phyloP scores from a whole-genome alignment of 2,888 invertebrate genomes.

The Andrena chrysosceles region DNA sequence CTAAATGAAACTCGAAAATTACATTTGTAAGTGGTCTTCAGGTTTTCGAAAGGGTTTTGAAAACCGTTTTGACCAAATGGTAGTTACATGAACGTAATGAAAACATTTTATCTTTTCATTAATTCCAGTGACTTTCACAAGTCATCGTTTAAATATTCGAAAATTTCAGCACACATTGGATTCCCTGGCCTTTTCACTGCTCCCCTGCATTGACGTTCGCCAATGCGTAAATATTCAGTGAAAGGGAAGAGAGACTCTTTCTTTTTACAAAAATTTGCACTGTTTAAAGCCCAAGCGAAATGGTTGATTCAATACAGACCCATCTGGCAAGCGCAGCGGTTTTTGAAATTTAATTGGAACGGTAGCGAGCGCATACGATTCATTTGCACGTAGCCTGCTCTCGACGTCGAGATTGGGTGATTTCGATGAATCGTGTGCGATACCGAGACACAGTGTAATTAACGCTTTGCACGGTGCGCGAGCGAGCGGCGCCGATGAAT shows the following conservation, averaged over 20 bases:
- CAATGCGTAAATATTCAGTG: not conserved
- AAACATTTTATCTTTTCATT: too few relatives aligned
- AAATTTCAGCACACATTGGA: too few relatives aligned
- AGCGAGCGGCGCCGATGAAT: constrained; percentile 11
- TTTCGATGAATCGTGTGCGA: constrained; percentile 48
- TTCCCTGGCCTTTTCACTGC: not conserved
- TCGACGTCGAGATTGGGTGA: constrained; percentile 12
- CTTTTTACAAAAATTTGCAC: not conserved
- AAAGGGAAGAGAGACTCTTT: not conserved
- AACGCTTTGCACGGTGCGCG: constrained; percentile 31
- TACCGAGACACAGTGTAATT: constrained; percentile 40
- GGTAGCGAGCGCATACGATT: constrained; percentile 8
- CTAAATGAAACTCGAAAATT: too few relatives aligned
- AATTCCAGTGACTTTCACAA: too few relatives aligned
- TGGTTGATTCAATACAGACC: not conserved
- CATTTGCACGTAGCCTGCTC: constrained; percentile 21
- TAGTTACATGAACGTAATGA: too few relatives aligned
- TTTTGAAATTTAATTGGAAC: constrained; percentile 29
- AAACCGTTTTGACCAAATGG: too few relatives aligned
- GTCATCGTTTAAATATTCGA: too few relatives aligned
- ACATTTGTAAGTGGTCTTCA: too few relatives aligned
- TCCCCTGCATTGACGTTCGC: not conserved
- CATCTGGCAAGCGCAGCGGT: constrained; percentile 1
- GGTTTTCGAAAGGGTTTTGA: too few relatives aligned
- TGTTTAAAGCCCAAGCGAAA: not conserved